Conservation (phyloP, 64 coral and sea anemone species). For the Acropora yongei region DNA sequence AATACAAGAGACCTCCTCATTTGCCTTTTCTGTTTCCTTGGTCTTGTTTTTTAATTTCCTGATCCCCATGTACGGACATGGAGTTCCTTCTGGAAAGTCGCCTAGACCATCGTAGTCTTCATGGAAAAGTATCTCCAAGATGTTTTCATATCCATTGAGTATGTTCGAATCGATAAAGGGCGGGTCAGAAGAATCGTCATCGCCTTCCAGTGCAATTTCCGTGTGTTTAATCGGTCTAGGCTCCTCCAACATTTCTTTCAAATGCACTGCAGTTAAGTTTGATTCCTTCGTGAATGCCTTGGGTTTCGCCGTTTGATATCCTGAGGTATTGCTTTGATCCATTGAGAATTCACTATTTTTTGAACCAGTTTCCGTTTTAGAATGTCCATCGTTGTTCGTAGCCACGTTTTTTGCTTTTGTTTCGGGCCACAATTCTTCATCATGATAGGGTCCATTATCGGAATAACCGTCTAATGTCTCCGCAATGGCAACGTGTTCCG, state of each 20-base stretch:
- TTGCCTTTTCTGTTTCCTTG: neutral
- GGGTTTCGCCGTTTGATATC: neutral
- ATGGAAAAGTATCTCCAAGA: neutral
- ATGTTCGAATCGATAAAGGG: neutral
- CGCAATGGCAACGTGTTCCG: neutral
- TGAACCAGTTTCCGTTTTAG: neutral
- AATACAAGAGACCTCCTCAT: constrained; percentile 14
- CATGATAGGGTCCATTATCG: neutral
- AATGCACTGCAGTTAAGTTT: neutral
- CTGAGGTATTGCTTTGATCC: neutral
- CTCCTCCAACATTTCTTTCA: neutral
- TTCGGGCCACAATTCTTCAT: neutral
- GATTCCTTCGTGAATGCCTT: neutral
- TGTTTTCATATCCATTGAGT: neutral
- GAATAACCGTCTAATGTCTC: neutral
- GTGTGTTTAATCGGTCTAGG: neutral
- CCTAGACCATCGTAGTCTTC: neutral
- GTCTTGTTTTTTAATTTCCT: neutral
- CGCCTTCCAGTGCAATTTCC: neutral
- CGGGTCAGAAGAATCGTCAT: neutral
- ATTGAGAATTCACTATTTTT: neutral
- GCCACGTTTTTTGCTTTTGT: neutral
- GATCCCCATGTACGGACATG: constrained; percentile 20
- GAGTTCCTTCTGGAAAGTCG: neutral
- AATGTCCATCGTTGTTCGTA: neutral